Evolutionary conservation across 2,797 vertebrate genomes (phyloP).

Genomic region (Semaprochilodus insignis): DNA sequence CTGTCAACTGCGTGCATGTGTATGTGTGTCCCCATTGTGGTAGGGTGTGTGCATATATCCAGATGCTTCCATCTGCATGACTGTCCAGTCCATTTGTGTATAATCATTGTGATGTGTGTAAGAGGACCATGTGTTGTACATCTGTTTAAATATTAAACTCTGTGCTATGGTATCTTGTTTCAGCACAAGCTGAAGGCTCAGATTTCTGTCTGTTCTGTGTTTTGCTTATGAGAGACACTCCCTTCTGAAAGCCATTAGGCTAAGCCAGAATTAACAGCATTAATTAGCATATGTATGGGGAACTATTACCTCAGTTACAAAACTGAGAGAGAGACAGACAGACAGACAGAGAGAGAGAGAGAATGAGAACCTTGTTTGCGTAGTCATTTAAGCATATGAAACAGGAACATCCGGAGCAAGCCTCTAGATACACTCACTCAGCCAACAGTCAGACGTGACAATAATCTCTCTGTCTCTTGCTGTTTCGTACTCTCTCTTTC

Average conservation of each 20-base stretch:
- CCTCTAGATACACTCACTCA: constrained; percentile 35
- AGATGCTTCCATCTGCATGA: constrained; percentile 17
- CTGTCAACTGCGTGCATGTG: not conserved
- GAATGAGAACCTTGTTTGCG: constrained; percentile 22
- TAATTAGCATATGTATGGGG: constrained; percentile 36
- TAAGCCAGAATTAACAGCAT: constrained; percentile 9
- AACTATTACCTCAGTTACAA: constrained; percentile 38
- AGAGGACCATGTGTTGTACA: not conserved
- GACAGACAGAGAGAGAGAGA: not conserved
- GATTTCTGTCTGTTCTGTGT: constrained; percentile 11
- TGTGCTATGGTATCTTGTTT: constrained; percentile 21
- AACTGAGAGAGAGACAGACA: not conserved
- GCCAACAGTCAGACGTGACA: constrained; percentile 8
- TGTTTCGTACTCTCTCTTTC: not conserved
- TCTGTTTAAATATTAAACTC: constrained; percentile 38
- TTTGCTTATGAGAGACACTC: not conserved
- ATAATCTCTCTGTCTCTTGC: constrained; percentile 1
- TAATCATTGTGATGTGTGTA: not conserved
- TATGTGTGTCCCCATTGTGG: not conserved
- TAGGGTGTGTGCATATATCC: not conserved
- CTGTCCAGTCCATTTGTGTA: constrained; percentile 21
- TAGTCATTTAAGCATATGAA: constrained; percentile 45
- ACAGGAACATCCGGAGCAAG: constrained; percentile 36
- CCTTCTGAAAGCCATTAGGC: constrained; percentile 23
- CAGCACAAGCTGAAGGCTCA: not conserved